Conservation (phyloP, 2,113 vertebrate genomes). For the Eubucco bourcierii region DNA sequence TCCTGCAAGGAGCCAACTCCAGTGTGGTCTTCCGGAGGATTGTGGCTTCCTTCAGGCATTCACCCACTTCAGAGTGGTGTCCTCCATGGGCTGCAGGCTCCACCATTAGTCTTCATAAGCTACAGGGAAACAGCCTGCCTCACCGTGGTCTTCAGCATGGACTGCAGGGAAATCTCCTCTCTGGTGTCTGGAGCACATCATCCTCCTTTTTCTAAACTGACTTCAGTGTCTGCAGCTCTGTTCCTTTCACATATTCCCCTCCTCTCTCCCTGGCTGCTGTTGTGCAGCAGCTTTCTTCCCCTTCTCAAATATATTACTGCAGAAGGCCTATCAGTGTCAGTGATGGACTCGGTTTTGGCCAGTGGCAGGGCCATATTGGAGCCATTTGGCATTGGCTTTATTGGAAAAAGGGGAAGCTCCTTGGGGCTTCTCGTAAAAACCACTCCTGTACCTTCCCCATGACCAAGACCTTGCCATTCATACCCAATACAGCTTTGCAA, state of each 20-base stretch:
- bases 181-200: rapidly evolving
- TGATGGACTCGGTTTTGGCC: neutral
- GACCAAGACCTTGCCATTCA: neutral
- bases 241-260: neutral
- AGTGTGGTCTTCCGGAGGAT: rapidly evolving
- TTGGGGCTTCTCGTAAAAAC: no score
- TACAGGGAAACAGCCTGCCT: neutral
- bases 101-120: neutral
- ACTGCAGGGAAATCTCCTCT: neutral
- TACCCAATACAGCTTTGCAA: neutral
- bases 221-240: neutral
- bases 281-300: neutral
- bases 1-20: neutral
- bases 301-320: neutral
- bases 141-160: neutral
- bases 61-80: neutral
- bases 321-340: neutral
- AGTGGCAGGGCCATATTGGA: neutral
- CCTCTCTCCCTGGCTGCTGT: neutral
- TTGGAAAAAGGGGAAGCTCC: no score
- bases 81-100: neutral
- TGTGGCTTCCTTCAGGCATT: neutral
- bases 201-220: neutral
- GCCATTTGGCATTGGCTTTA: no score
- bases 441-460: neutral